Evolutionary conservation across 2,113 vertebrate genomes (phyloP), one percentile per base, ranked within the genome.

Genomic region (Channa maculata): DNA sequence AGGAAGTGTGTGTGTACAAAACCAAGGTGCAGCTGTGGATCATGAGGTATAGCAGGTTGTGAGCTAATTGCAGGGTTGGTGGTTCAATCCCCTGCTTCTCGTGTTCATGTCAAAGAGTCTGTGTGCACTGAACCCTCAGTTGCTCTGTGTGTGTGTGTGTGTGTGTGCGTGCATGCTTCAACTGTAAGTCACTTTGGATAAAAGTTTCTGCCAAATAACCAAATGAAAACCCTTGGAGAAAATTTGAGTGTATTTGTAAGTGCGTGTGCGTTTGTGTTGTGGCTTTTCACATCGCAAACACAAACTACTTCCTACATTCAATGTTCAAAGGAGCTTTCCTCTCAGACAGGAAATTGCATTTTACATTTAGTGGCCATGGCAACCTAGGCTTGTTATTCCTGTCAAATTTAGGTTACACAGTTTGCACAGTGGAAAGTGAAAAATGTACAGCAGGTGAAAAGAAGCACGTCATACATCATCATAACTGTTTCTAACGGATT

Each of bases 311-410:
- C 70, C 13, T 11, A n/a, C 69, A 65, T 62, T 76, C 15, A 50
- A 49, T 71, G 54, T 62, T 60, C 53, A 38, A 33, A 69, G 65
- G 24, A 24, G 57, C 69, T 57, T 24, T 80, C 75, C 59, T 71
- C 46, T 12, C 44, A 34, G 36, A 82, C 74, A 71, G 79, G 82
- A 88, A 85, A 79, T 77, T 78, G 63, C 67, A 72, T 71, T 77
- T 86, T 66, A 68, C 77, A 80, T 85, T 65, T 44, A n/a, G 79
- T 75, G 52, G 74, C 75, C 65, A 85, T 83, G 70, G 69, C 64
- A 84, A 83, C 74, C 48, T 41, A 61, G 67, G 41, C 58, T n/a
- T n/a, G n/a, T n/a, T n/a, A n/a, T n/a, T 24, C 24, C 61, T 51
- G 55, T 51, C 76, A 68, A 77, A 46, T 75, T 80, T 64, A 79